Conservation (phyloP, 2,888 invertebrate genomes). For the Odontocerum albicorne region DNA sequence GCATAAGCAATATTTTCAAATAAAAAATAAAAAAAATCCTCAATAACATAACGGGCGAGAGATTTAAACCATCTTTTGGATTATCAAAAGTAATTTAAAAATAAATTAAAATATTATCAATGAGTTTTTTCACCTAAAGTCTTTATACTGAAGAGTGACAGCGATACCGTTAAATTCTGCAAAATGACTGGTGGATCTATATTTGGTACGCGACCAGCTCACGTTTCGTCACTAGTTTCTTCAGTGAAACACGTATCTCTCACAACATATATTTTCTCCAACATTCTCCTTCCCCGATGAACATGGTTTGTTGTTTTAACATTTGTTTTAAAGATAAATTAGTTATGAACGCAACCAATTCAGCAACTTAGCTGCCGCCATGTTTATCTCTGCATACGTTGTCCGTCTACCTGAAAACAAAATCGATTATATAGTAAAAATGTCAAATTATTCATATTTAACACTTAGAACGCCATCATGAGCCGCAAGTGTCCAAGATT, state of each 20-base stretch:
- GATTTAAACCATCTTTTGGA: no score
- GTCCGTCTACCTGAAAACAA: slow-evolving; percentile 54
- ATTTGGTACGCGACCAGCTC: background rate
- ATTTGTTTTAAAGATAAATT: slow-evolving; percentile 25
- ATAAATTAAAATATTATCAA: no score
- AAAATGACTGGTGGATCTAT: background rate
- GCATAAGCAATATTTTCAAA: no score
- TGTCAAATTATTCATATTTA: no score
- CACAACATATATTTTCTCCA: background rate
- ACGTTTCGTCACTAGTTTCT: background rate
- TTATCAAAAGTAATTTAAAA: no score
- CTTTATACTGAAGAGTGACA: no score
- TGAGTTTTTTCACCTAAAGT: no score
- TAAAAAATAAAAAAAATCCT: no score
- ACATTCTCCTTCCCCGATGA: background rate
- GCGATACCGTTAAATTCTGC: no score
- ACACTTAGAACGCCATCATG: no score
- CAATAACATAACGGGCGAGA: no score
- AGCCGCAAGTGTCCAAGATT: no score
- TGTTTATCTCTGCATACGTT: slow-evolving; percentile 60
- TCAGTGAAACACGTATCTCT: background rate
- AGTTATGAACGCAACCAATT: slow-evolving; percentile 29
- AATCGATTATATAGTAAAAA: slow-evolving; percentile 9
- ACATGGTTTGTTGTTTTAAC: background rate
- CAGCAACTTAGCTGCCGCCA: slow-evolving; percentile 25